phyloP scores from a whole-genome alignment of 2,113 vertebrate genomes.

The Sminthopsis crassicaudata region DNA sequence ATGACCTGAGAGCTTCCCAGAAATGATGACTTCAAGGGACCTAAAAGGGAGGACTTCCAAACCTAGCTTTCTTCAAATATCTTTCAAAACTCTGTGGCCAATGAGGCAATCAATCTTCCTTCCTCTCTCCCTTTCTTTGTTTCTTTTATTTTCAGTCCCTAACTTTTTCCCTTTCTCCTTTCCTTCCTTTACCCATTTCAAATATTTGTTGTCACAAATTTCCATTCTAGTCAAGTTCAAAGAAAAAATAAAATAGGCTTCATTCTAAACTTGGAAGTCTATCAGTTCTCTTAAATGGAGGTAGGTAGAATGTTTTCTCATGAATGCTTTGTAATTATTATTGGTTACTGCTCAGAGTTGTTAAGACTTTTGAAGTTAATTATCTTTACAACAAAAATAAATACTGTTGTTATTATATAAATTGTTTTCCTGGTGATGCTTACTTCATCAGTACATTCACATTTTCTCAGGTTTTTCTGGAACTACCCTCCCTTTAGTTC shows the following conservation, averaged over 20 bases:
- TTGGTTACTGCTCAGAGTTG: background rate
- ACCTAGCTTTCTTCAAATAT: background rate
- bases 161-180: background rate
- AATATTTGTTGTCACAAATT: background rate
- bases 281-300: background rate
- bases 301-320: background rate
- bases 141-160: background rate
- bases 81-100: background rate
- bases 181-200: background rate
- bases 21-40: background rate
- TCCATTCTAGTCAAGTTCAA: background rate
- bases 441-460: background rate
- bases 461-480: too few relatives aligned
- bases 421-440: background rate
- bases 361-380: background rate
- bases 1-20: background rate
- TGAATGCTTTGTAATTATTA: background rate
- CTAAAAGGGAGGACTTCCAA: background rate
- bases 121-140: too few relatives aligned
- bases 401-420: background rate
- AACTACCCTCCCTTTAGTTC: too few relatives aligned
- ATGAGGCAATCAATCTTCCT: background rate
- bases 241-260: background rate
- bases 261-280: background rate
- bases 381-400: background rate